A percentile compares a stretch with the other conserved stretches of the same genome.
These are phyloP conservation scores for Silurus asotus DNA, from an alignment of 2,113 vertebrate genomes.

Conservation along the genomic window DNA sequence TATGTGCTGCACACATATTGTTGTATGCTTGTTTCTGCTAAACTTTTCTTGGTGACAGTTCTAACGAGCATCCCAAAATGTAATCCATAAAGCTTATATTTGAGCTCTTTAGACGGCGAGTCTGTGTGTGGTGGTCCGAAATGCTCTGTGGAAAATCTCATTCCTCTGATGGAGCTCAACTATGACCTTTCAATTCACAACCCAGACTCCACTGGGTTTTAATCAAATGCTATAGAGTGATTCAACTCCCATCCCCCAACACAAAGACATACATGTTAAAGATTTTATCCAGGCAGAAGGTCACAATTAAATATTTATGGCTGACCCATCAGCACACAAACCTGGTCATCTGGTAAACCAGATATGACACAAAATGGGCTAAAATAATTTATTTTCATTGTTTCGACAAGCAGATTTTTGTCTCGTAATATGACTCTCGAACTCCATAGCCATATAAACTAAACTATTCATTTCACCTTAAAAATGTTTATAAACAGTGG, in stretches of 20 bases:
- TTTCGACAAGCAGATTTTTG: background rate
- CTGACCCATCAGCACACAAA: constrained; percentile 21
- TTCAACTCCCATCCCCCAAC: constrained; percentile 24
- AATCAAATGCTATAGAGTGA: constrained; percentile 5
- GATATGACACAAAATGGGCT: constrained; percentile 3
- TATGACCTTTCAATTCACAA: constrained; percentile 11
- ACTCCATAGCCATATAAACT: background rate
- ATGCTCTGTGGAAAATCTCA: constrained; percentile 20
- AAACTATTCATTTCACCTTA: no score
- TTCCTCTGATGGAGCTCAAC: constrained; percentile 22
- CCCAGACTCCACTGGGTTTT: constrained; percentile 2
- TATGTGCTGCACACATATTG: background rate
- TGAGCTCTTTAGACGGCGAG: background rate
- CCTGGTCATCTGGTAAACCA: constrained; percentile 26
- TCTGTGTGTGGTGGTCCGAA: background rate
- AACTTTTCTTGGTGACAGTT: background rate
- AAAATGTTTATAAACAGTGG: background rate
- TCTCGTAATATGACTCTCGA: background rate
- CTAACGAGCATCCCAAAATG: background rate
- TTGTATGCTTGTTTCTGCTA: background rate
- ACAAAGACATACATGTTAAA: constrained; percentile 53
- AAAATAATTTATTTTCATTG: background rate
- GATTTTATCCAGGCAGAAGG: constrained; percentile 58
- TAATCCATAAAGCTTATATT: background rate
- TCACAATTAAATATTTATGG: constrained; percentile 61